A percentile compares a stretch with the other conserved stretches of the same genome.
phyloP scores from a whole-genome alignment of 2,888 invertebrate genomes.

The Conistra vaccinii region DNA sequence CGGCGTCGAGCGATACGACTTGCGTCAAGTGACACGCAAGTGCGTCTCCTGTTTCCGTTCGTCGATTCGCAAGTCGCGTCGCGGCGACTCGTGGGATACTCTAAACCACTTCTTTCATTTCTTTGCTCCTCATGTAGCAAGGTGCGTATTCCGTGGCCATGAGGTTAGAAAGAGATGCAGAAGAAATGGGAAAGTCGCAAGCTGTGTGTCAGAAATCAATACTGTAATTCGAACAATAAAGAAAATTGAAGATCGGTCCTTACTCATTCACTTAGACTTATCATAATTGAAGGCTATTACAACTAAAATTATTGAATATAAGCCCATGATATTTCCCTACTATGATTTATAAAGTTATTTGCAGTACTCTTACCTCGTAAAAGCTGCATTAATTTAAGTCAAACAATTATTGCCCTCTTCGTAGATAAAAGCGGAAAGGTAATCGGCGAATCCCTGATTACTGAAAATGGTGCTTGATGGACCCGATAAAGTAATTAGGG shows the following conservation, averaged over 20 bases:
- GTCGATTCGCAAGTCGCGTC: too few relatives aligned
- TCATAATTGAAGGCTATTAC: neutral
- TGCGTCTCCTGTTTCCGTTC: too few relatives aligned
- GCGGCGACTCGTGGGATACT: too few relatives aligned
- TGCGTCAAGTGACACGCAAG: too few relatives aligned
- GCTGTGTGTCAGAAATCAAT: neutral
- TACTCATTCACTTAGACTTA: neutral
- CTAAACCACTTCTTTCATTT: neutral
- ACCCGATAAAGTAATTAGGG: constrained; percentile 51
- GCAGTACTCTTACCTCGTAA: neutral
- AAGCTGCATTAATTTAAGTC: neutral
- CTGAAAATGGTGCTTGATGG: constrained; percentile 32
- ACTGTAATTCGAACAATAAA: neutral
- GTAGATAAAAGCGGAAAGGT: neutral
- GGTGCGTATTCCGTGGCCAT: neutral
- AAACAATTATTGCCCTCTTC: neutral
- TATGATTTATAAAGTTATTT: neutral
- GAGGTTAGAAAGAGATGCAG: neutral
- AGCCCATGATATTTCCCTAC: neutral
- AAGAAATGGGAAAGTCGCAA: neutral
- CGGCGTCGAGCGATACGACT: too few relatives aligned
- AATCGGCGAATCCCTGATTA: constrained; percentile 28
- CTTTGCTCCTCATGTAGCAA: neutral
- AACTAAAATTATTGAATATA: neutral
- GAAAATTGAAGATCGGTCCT: neutral